Base-by-base conservation (phyloP, 2,888 invertebrate species). In the Parapristionchus giblindavisi region DNA sequence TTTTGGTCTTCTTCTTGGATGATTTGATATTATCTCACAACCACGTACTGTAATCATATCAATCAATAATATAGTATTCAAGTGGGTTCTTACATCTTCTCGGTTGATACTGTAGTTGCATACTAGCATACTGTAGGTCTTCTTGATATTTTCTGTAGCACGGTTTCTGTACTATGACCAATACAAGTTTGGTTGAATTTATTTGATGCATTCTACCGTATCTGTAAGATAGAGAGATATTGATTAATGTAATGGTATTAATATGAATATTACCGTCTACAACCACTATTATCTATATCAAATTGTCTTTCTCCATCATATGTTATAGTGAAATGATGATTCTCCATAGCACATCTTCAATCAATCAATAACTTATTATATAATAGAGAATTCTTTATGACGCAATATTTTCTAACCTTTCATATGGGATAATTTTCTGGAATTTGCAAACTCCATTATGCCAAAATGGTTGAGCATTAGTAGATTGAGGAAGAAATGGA, bases 351-450 rank as follows among this genome's bases (percentile, higher is more conserved):
- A 70, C 83, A 83, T 43, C 78, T 76, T 21, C 43, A 73, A 56
- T 6, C 27, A 36, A 63, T 6, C 29, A 52, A 52, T 29, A 11
- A 38, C 11, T 63, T 21, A 17, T 2, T 65, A 8, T n/a, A 43
- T 38, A 21, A 21, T 17, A 65, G 43, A 8, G 51, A 48, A n/a
- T n/a, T n/a, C n/a, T n/a, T n/a, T n/a, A n/a, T n/a, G n/a, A n/a
- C n/a, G n/a, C n/a, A n/a, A 21, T 48, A 48, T 4, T n/a, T 29
- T 38, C 21, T 17, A 77, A n/a, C 65, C 80, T 29, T 56, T 83
- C 83, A 73, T 78, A 77, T n/a, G 83, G 81, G 29, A 77, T 79
- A 27, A 83, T 79, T 60, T 77, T 76, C 65, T 81, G 81, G 71
- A 83, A 83, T n/a, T 76, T 76, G 54, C 83, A 83, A 27, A 80